Evolutionary conservation across 2,113 vertebrate genomes (phyloP).

Genomic region (Oncorhynchus gorbuscha): DNA sequence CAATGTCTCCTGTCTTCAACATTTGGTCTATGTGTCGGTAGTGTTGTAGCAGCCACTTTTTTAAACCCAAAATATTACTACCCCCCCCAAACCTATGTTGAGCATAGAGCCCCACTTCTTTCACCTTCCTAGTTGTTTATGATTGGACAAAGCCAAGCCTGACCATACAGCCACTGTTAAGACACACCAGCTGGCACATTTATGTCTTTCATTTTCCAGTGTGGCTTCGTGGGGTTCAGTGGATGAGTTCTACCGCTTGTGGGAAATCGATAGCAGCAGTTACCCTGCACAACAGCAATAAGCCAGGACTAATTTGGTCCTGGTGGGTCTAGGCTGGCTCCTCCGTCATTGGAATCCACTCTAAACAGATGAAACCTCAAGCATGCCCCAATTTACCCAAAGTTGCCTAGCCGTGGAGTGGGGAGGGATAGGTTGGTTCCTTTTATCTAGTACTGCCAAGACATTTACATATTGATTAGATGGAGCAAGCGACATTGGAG

Average conservation of each 20-base stretch:
- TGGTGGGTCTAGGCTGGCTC: not conserved
- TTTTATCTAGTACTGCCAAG: conserved; percentile 47
- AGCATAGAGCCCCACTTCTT: no score
- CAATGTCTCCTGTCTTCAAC: no score
- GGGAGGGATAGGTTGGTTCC: conserved; percentile 21
- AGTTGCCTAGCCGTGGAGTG: conserved; percentile 31
- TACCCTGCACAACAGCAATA: conserved; percentile 22
- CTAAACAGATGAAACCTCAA: conserved; percentile 24
- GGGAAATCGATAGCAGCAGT: conserved; percentile 33
- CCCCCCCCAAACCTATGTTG: no score
- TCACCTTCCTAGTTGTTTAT: no score
- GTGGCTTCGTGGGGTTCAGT: no score
- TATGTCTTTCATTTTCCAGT: no score
- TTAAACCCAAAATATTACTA: no score
- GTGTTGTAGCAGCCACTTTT: no score
- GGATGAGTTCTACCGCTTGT: conserved; percentile 12
- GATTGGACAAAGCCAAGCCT: no score
- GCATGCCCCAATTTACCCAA: conserved; percentile 42
- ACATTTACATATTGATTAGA: conserved; percentile 50
- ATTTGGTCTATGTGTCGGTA: no score
- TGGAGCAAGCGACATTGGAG: conserved; percentile 28
- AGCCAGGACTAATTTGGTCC: conserved; percentile 28
- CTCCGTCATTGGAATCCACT: conserved; percentile 16
- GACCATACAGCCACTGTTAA: no score
- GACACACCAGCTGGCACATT: no score